phyloP scores from a whole-genome alignment of 2,113 vertebrate species.

The Saguinus midas region DNA sequence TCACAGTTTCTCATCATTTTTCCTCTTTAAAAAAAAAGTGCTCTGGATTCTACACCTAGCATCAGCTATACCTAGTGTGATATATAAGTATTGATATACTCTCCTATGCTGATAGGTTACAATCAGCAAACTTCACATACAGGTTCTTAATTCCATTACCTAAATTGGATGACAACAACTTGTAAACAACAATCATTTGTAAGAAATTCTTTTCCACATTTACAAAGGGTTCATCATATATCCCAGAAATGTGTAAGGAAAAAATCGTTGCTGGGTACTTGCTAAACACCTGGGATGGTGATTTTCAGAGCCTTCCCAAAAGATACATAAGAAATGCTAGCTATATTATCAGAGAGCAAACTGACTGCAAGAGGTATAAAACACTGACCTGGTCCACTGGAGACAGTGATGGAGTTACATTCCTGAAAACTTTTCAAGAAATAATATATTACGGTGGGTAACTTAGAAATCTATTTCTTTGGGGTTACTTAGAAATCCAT shows the following conservation, averaged over 20 bases:
- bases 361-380: neutral
- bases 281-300: neutral
- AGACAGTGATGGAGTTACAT: neutral
- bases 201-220: neutral
- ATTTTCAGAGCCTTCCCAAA: neutral
- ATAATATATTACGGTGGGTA: neutral
- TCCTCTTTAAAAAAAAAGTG: neutral
- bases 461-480: no score
- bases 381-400: neutral
- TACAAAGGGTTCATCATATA: neutral
- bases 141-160: neutral
- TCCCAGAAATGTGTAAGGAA: neutral
- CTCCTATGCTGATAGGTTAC: neutral
- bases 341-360: neutral
- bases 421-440: neutral
- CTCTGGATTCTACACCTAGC: neutral
- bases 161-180: neutral
- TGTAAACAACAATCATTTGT: neutral
- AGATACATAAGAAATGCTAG: neutral
- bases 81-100: neutral
- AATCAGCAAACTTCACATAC: neutral
- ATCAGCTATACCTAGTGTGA: neutral
- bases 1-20: neutral
- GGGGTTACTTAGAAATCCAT: neutral
- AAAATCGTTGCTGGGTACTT: neutral